Base-by-base conservation (phyloP, 2,797 vertebrate species). In the Lutjanus argentimaculatus region DNA sequence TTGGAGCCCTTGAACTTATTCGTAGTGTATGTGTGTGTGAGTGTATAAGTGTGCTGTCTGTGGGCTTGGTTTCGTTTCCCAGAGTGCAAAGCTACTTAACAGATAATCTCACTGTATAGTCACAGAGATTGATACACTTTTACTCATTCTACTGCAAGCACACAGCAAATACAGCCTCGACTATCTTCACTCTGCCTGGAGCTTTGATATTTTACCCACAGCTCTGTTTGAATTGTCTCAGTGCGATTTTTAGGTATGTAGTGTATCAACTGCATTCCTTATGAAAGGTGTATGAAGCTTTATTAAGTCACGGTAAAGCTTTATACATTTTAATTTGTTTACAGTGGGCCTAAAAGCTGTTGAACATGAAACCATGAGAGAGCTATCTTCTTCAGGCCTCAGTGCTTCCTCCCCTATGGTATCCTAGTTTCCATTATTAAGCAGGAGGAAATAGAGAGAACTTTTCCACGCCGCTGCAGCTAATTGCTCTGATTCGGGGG, bases 401-500 rank as follows among this genome's bases (percentile, higher is more conserved):
- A 80, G 88, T 81, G 83, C 91, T 90, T 89, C 85, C 86, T 88
- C 88, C 92, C 90, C 84, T 65, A 89, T 84, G 92, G 91, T 86
- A 88, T 91, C 85, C 88, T 89, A 84, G 91, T 93, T 94, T 94
- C 94, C 93, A 93, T 95, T 95, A 95, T 94, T 93, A 94, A 94
- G 91, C 92, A 91, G 90, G 70, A 88, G 91, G 88, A 92, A 94
- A 95, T 91, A 76, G 90, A 89, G 85, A 94, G 90, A 96, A 95
- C 91, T 94, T 95, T 95, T 94, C 89, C 86, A 89, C 59, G 85
- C 91, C 57, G 90, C 93, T 93, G 87, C 77, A 51, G 92, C 92
- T 95, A 96, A 96, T 95, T 95, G 95, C 94, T 95, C 94, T 95
- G 93, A 96, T 95, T 96, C 93, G 82, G 91, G 92, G 94, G 91